These are phyloP conservation scores for Albula goreensis DNA, from an alignment of 2,113 vertebrate species.

Conservation along the genomic window DNA sequence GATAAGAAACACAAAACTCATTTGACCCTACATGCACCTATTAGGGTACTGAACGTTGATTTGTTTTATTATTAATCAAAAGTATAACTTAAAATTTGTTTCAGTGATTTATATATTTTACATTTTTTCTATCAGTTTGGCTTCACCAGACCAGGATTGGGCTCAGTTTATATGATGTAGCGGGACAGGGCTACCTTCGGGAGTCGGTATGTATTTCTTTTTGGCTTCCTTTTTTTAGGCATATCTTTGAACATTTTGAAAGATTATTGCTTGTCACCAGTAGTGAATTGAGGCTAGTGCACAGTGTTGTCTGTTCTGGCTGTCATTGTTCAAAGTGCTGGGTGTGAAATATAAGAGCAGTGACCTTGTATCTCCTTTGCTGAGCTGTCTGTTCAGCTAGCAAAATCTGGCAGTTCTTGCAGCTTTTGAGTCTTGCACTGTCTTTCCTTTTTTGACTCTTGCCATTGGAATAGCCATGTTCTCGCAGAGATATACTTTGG, in stretches of 20 bases:
- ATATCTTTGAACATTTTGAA: background rate
- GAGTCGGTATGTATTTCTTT: slow-evolving; percentile 82
- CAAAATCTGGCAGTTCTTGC: background rate
- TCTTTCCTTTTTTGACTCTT: background rate
- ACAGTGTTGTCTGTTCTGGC: background rate
- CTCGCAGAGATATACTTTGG: background rate
- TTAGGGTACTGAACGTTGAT: too few relatives aligned
- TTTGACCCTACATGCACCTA: too few relatives aligned
- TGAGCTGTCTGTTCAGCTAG: background rate
- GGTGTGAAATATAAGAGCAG: background rate
- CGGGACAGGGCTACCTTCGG: slow-evolving; percentile 94
- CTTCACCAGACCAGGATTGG: slow-evolving; percentile 97
- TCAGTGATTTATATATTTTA: background rate
- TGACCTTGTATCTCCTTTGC: background rate
- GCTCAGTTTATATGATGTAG: slow-evolving; percentile 95
- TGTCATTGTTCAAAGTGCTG: background rate
- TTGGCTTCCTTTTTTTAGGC: background rate
- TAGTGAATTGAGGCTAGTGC: background rate
- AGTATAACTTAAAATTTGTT: background rate
- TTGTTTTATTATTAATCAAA: too few relatives aligned
- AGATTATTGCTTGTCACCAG: background rate
- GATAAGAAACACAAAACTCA: too few relatives aligned
- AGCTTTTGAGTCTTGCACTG: background rate
- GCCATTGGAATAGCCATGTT: background rate
- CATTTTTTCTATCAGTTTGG: slow-evolving; percentile 74